phyloP scores from a whole-genome alignment of 2,888 invertebrate species.

The Mesopsocus fuscifrons region DNA sequence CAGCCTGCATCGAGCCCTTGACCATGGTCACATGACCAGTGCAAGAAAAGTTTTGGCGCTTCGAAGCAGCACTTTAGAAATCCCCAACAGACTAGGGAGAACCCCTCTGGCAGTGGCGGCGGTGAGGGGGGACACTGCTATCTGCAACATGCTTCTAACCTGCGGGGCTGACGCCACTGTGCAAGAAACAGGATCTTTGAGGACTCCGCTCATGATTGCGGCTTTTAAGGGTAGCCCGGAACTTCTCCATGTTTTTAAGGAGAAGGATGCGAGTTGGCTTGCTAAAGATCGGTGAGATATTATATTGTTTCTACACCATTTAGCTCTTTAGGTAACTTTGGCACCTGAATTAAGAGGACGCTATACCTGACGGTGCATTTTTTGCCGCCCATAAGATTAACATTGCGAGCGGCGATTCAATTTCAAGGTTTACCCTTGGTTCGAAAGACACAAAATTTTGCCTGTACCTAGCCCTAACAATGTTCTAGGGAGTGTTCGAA shows the following conservation, averaged over 20 bases:
- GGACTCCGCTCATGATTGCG: constrained; percentile 19
- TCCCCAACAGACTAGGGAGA: constrained; percentile 17
- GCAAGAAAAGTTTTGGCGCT: constrained; percentile 11
- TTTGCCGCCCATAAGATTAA: no score
- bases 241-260: constrained; percentile 15
- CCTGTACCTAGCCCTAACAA: no score
- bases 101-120: constrained; percentile 18
- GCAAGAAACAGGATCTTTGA: constrained; percentile 14
- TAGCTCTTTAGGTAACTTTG: no score
- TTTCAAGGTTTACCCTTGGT: no score
- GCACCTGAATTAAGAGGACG: no score
- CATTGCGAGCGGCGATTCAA: no score
- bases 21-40: constrained; percentile 12
- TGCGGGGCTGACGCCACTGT: constrained; percentile 17
- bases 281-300: constrained; percentile 15
- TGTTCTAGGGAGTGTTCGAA: no score
- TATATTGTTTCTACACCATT: no score
- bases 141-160: constrained; percentile 16
- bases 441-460: no score
- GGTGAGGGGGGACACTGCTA: constrained; percentile 15
- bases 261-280: constrained; percentile 17
- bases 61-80: constrained; percentile 14
- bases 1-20: constrained; percentile 13
- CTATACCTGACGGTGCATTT: no score
- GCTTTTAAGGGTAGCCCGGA: constrained; percentile 15